Conservation (phyloP, 2,113 vertebrate genomes). For the Typhlomys cinereus region DNA sequence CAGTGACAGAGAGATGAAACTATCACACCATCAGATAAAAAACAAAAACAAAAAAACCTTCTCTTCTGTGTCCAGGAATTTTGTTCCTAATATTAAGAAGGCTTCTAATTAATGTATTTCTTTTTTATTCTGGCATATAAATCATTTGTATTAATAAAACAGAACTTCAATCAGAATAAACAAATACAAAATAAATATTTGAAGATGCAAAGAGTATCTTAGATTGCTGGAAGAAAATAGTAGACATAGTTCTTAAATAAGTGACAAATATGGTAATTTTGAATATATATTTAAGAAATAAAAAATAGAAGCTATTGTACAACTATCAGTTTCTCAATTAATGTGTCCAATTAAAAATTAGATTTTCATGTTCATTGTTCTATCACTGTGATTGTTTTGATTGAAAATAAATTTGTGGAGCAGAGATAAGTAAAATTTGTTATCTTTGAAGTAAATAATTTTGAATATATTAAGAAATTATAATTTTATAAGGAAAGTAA, state of each 20-base stretch:
- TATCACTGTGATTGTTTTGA: background rate
- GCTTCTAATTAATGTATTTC: background rate
- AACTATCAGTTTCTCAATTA: constrained; percentile 41
- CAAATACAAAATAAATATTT: constrained; percentile 16
- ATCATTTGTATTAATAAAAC: background rate
- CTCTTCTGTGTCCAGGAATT: background rate
- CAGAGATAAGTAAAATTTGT: background rate
- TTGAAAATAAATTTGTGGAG: background rate
- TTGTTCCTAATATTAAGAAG: background rate
- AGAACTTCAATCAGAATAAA: background rate
- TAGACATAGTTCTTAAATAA: background rate
- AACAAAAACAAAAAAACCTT: no score
- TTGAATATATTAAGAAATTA: background rate
- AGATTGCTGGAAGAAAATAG: background rate
- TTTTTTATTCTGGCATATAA: background rate
- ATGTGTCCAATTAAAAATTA: background rate
- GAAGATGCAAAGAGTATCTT: background rate
- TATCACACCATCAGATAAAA: no score
- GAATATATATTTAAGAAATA: background rate
- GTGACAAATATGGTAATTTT: background rate
- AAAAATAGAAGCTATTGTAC: background rate
- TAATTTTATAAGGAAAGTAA: background rate
- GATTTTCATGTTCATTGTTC: background rate
- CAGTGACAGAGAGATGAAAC: no score
- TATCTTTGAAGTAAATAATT: background rate